Base-by-base conservation (phyloP, 1,140 invertebrate genomes). In the Formica exsecta region DNA sequence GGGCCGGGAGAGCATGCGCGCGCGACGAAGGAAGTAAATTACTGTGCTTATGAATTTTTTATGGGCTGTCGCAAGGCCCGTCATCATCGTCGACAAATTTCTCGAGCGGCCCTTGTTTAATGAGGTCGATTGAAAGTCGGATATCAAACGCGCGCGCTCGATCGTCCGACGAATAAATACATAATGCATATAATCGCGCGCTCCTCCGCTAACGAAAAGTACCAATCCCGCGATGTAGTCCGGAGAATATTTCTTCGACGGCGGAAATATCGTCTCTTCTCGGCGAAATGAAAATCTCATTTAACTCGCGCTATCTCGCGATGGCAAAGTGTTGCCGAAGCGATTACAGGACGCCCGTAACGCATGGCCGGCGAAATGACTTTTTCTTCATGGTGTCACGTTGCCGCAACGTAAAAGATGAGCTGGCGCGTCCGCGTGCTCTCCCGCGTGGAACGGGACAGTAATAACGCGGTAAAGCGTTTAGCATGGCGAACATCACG, bases 21-120 rank as follows among this genome's bases (percentile, higher is more conserved):
- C 25, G 79, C 66, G 66, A 83, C 59, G 68, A 83, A 83, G 79
- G 36, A 83, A 83, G 79, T 83, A 83, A 74, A 83, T 83, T 83
- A 83, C 79, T 73, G 25, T n/a, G 68, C 79, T 83, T 70, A 74
- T 83, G 79, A 74, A 83, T 83, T 83, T 83, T 83, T 83, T 74
- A 83, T 83, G 38, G 38, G 38, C 54, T 25, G 79, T 83, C 68
- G 79, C 79, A 44, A 48, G 51, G 13, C 68, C 22, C 79, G 79
- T 83, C 79, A 74, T 74, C 79, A 11, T 83, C 68, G 68, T 61
- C 79, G 79, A 83, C 79, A 83, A 83, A 83, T 83, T 29, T 83
- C 79, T 83, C 68, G 54, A 73, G 68, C 79, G 68, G 38, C 19
- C 9, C 66, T 16, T 6, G 66, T 38, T 80, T 74, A 74, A 83